These are phyloP conservation scores for Rhodinocichla rosea DNA, from an alignment of 2,113 vertebrate genomes.

Conservation along the genomic window DNA sequence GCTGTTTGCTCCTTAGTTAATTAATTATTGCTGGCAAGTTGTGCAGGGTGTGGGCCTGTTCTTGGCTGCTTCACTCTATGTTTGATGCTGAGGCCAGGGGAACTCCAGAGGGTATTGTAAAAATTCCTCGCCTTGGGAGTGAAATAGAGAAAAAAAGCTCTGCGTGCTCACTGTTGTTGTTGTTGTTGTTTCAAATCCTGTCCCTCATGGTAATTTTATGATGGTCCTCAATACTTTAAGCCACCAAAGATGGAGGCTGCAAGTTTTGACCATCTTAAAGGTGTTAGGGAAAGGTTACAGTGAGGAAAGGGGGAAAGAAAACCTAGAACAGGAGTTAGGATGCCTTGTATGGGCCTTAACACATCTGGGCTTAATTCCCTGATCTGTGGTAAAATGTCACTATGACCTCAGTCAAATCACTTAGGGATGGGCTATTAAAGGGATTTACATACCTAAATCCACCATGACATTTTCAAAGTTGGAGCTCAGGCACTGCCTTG, in stretches of 20 bases:
- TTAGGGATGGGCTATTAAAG: slow-evolving; percentile 53
- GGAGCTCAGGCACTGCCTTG: slow-evolving; percentile 20
- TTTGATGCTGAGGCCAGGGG: slow-evolving; percentile 69
- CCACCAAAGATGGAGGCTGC: neutral
- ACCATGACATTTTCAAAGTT: slow-evolving; percentile 64
- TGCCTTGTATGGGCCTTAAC: neutral
- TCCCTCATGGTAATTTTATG: neutral
- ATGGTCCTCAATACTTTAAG: neutral
- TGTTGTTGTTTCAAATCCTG: slow-evolving; percentile 10
- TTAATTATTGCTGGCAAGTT: slow-evolving; percentile 67
- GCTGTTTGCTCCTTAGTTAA: slow-evolving; percentile 62
- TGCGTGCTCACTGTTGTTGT: neutral
- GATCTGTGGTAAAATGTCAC: slow-evolving; percentile 38
- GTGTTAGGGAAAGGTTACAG: neutral
- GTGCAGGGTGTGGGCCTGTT: slow-evolving; percentile 57
- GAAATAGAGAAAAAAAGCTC: slow-evolving; percentile 32
- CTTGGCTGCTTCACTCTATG: slow-evolving; percentile 56
- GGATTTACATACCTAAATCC: slow-evolving; percentile 63
- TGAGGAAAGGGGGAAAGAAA: neutral
- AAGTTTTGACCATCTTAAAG: neutral
- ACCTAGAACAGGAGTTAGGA: neutral
- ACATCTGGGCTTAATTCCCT: slow-evolving; percentile 59
- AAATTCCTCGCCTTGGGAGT: slow-evolving; percentile 66
- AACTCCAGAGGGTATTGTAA: slow-evolving; percentile 68
- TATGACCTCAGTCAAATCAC: slow-evolving; percentile 54